Percentiles rank a stretch among this genome's conserved stretches.
phyloP scores from a whole-genome alignment of 2,113 vertebrate species.

The Ailurus styani region DNA sequence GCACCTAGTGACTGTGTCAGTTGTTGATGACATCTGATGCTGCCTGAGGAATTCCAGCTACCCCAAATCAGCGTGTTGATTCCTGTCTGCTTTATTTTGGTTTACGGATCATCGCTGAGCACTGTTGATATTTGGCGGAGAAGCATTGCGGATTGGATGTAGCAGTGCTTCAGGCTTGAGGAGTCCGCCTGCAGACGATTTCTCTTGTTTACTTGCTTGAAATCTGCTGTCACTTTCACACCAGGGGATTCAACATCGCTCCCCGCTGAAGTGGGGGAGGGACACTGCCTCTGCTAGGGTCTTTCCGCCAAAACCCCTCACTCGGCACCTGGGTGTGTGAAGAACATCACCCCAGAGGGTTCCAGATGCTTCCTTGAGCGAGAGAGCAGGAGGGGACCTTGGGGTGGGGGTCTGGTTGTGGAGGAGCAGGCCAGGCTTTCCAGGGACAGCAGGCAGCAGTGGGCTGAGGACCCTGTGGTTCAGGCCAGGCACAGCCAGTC shows the following conservation, averaged over 20 bases:
- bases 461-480: background rate
- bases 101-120: constrained; percentile 34
- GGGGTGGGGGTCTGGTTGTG: background rate
- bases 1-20: background rate
- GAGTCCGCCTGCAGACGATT: background rate
- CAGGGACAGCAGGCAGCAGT: background rate
- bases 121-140: constrained; percentile 29
- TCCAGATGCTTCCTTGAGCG: background rate
- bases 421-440: background rate
- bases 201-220: background rate
- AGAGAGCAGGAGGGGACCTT: background rate
- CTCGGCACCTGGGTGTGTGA: background rate
- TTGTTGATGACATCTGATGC: constrained; percentile 55
- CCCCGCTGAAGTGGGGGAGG: background rate
- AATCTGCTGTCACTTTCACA: background rate
- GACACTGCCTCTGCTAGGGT: background rate
- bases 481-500: background rate
- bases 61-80: constrained; percentile 24
- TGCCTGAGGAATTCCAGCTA: constrained; percentile 37
- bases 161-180: background rate
- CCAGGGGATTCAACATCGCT: fast-evolving
- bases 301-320: background rate
- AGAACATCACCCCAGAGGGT: background rate
- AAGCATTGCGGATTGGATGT: background rate
- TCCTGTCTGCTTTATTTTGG: constrained; percentile 70